Base-by-base conservation (phyloP, 1,140 invertebrate genomes). In the Orussus abietinus region DNA sequence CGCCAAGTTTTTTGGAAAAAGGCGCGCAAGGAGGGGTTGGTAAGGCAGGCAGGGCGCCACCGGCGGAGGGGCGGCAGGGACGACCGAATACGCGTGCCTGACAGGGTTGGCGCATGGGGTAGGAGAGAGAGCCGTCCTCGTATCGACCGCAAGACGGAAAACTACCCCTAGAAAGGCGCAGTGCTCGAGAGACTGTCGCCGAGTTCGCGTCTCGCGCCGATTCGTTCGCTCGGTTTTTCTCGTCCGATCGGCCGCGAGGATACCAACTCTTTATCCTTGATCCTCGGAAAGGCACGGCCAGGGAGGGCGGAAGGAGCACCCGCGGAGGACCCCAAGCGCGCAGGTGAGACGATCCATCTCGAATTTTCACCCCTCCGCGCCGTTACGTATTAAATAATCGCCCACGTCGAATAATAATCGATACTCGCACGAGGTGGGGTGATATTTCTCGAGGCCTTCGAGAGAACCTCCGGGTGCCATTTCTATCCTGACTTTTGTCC, bases 91-190 rank as follows among this genome's bases (percentile, higher is more conserved):
- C 49, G 53, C 53, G 53, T 52, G 53, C 50, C 40, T 50, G 45
- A 38, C 49, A 32, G 45, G 29, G 38, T 51, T 33, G 26, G 51
- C 46, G 46, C 33, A 48, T 50, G 53, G 52, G 38, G 51, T 53
- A 51, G 38, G 39, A 51, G 42, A 40, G 38, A 60, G 45, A 47
- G 45, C 46, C 53, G 45, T 55, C 50, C 41, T 40, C 39, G 62
- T 65, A 65, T 65, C 62, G 61, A 64, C 64, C 61, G 60, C 38
- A 48, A 49, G 48, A 47, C 35, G 60, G 62, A 63, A 59, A 63
- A 63, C 60, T 63, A 60, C 60, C 60, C 64, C 33, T 55, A 49
- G 53, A 54, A 57, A 52, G 57, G 52, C 53, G 62, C 60, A 60
- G 62, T 62, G 59, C 59, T 53, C 49, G 18, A 53, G 51, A 53